Percentiles rank a stretch among this genome's conserved stretches.
Evolutionary conservation across 1,140 invertebrate genomes (phyloP).

Genomic region (Drosophila mayri): DNA sequence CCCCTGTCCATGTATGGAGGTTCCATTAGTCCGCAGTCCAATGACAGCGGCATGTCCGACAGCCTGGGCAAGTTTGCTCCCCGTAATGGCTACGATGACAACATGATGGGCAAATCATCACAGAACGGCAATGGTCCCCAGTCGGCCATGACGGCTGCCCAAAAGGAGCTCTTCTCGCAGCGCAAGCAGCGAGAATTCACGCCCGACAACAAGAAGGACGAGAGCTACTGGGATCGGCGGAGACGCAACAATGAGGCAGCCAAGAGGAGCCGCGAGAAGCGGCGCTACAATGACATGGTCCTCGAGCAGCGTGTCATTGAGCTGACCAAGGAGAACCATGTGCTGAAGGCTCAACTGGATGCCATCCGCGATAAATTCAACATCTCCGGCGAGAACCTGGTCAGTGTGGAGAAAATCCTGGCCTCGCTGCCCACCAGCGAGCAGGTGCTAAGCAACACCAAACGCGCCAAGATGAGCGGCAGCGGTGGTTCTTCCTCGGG

Average conservation of each 20-base stretch:
- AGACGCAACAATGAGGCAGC: conserved; percentile 98
- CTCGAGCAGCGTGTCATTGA: conserved; percentile 97
- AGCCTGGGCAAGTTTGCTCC: conserved; percentile 72
- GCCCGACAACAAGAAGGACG: conserved; percentile 98
- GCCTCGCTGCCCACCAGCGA: conserved; percentile 93
- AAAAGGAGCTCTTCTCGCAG: conserved; percentile 86
- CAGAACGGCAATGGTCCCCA: conserved; percentile 84
- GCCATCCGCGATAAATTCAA: conserved; percentile 97
- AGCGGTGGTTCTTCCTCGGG: conserved; percentile 38
- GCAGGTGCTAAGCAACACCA: conserved; percentile 92
- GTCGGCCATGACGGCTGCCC: conserved; percentile 84
- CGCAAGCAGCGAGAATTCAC: conserved; percentile 98
- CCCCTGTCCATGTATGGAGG: conserved; percentile 77
- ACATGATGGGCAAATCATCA: conserved; percentile 76
- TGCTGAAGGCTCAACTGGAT: conserved; percentile 95
- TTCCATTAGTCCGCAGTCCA: conserved; percentile 79
- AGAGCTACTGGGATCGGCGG: conserved; percentile 98
- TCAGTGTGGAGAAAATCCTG: conserved; percentile 94
- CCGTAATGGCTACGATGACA: conserved; percentile 42
- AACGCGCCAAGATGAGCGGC: conserved; percentile 90
- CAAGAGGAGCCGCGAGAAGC: conserved; percentile 96
- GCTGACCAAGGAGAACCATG: conserved; percentile 97
- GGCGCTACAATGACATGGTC: conserved; percentile 98
- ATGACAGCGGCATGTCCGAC: conserved; percentile 76
- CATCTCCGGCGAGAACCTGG: conserved; percentile 93